Evolutionary conservation across 2,797 vertebrate genomes (phyloP), one percentile per base, ranked within the genome.

Genomic region (Halcyon chelicuti): DNA sequence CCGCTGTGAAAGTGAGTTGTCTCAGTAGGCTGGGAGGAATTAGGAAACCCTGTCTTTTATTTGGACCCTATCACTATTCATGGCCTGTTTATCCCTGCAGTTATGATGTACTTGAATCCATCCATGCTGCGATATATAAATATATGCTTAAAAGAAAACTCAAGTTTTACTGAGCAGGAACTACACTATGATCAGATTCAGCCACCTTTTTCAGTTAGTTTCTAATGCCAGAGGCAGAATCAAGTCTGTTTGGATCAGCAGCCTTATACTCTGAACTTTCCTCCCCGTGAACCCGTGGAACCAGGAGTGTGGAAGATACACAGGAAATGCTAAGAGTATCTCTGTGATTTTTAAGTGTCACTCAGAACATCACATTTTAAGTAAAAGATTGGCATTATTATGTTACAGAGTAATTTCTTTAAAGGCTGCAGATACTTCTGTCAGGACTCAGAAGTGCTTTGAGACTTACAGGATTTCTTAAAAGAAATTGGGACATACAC

Each of bases 1-100:
- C 42, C 98, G 86, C 76, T 99, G 99, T 98, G 98, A 99, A 99
- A 98, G 99, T 99, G 98, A 99, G 99, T 97, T 82, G 28, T 75
- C 37, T 82, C 44, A 74, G 35, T 61, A 40, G 42, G 11, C 16
- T 90, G n/a, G 12, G 67, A 51, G 65, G 40, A 57, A 40, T 74
- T 71, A 89, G 74, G 23, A 87, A 91, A 55, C 5, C 2, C 14
- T 29, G 12, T 12, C 12, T 31, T 65, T 84, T 49, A 9, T 87
- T 37, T 91, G 31, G 21, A 67, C 46, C 22, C 21, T 74, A 0
- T 70, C 14, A 35, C 51, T 81, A 12, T 78, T 82, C 29, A 12
- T 39, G 14, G 17, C n/a, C 65, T 85, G 10, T 67, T 61, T 29
- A 33, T 76, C 72, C 65, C 55, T 83, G 25, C 25, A 71, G 71